These are phyloP conservation scores for Antheraea mylitta DNA, from an alignment of 1,140 invertebrate species.

Conservation along the genomic window DNA sequence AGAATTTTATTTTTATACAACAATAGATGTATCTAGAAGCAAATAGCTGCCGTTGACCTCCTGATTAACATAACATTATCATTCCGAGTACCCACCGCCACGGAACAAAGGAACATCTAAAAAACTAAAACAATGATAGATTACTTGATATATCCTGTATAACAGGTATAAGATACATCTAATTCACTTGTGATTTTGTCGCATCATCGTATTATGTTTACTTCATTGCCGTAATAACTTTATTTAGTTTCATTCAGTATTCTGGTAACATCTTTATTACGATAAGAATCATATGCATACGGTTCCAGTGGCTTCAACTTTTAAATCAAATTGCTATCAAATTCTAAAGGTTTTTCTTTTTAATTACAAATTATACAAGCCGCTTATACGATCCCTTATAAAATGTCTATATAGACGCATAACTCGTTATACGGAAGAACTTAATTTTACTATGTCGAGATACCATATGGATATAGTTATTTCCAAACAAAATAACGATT, in stretches of 20 bases:
- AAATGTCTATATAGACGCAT: too few relatives aligned
- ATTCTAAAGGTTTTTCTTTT: too few relatives aligned
- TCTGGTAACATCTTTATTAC: too few relatives aligned
- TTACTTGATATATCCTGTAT: slow-evolving; percentile 20
- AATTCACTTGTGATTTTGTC: slow-evolving; percentile 4
- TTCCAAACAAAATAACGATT: too few relatives aligned
- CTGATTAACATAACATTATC: slow-evolving; percentile 39
- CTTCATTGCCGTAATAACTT: not conserved
- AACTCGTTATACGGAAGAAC: too few relatives aligned
- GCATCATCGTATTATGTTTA: not conserved
- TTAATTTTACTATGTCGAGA: too few relatives aligned
- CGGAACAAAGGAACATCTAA: slow-evolving; percentile 44
- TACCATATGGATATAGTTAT: too few relatives aligned
- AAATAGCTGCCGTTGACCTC: slow-evolving; percentile 33
- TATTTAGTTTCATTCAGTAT: not conserved
- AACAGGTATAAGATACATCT: slow-evolving; percentile 2
- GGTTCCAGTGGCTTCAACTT: too few relatives aligned
- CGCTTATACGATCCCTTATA: too few relatives aligned
- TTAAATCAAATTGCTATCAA: too few relatives aligned
- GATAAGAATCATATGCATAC: too few relatives aligned
- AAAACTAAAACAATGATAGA: slow-evolving; percentile 33
- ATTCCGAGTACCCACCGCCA: slow-evolving; percentile 25
- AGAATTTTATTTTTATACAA: not conserved
- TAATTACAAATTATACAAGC: too few relatives aligned
- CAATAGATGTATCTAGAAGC: slow-evolving; percentile 19